Evolutionary conservation across 1,140 invertebrate species (phyloP), one percentile per base, ranked within the genome.

Genomic region (Drosophila lini): DNA sequence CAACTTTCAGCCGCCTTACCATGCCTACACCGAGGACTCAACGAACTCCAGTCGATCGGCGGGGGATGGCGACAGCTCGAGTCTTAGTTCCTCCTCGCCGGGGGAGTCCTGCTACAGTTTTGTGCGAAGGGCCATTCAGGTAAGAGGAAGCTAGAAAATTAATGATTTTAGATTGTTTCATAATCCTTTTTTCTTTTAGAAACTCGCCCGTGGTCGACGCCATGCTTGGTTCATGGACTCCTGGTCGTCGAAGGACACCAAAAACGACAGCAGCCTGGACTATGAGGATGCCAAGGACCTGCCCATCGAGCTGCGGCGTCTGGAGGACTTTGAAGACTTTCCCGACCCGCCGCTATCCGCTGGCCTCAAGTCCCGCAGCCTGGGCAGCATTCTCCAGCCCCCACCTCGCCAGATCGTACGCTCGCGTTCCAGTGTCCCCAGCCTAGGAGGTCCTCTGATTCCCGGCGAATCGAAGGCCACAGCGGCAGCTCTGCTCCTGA

Each of bases 71-170:
- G 92, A 94, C 57, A 94, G 94, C 48, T 97, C 96, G 2, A 97
- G 97, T 74, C 94, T 98, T 3, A 97, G 97, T 31, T 97, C 96
- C 13, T 97, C 97, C 16, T 97, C 96, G 76, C 97, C 97, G 5
- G 98, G 97, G 81, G 97, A 98, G 93, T 97, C 97, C 7, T 98
- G 97, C 90, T 98, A 98, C 93, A 98, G 97, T 86, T 98, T 98
- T 90, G 97, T 98, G 5, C 94, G 97, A 48, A 94, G 97, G 80
- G 97, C 97, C 7, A 94, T 98, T 40, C 97, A 98, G 93, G 95
- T 95, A 28, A 28, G 25, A 28, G 0, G 6, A 28, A 5, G 25
- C 5, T 28, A 28, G 25, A 28, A 28, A 28, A 28, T 28, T 6
- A 28, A 28, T 5, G 5, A 28, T 28, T 28, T 28, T 28, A 28